A percentile compares a stretch with the other conserved stretches of the same genome.
phyloP scores from a whole-genome alignment of 2,113 vertebrate genomes.

The Percopsis transmontana region DNA sequence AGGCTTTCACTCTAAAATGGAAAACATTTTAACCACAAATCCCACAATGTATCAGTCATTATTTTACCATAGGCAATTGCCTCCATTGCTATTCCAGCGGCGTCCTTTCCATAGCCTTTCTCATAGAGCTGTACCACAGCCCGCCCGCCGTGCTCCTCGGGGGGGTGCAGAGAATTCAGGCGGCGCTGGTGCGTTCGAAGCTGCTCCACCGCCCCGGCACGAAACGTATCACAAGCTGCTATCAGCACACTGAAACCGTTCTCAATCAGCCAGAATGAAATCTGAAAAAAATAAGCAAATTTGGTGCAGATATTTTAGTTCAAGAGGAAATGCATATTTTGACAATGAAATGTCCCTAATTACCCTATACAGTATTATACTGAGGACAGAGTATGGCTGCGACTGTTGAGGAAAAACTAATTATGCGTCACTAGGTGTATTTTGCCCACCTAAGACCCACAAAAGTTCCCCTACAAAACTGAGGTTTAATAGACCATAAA shows the following conservation, averaged over 20 bases:
- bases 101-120: slow-evolving; percentile 97
- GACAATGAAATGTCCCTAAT: too few species aligned
- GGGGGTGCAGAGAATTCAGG: slow-evolving; percentile 89
- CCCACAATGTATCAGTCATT: neutral
- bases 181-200: slow-evolving; percentile 94
- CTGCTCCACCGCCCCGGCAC: slow-evolving; percentile 95
- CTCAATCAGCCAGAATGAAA: slow-evolving; percentile 96
- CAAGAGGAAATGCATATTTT: neutral
- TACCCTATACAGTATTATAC: too few species aligned
- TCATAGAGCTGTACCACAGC: slow-evolving; percentile 93
- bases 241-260: slow-evolving; percentile 95
- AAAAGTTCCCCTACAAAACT: neutral
- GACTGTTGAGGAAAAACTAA: too few species aligned
- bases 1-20: too few species aligned
- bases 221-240: slow-evolving; percentile 95
- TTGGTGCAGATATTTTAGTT: neutral
- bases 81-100: slow-evolving; percentile 97
- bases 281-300: slow-evolving; percentile 71
- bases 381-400: too few species aligned
- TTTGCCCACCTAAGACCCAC: too few species aligned
- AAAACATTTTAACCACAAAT: neutral
- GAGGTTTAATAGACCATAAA: neutral
- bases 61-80: slow-evolving; percentile 90
- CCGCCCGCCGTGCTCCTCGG: slow-evolving; percentile 81
- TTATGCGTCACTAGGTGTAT: too few species aligned